Conservation (phyloP, 1,140 invertebrate genomes). For the Listronotus bonariensis region DNA sequence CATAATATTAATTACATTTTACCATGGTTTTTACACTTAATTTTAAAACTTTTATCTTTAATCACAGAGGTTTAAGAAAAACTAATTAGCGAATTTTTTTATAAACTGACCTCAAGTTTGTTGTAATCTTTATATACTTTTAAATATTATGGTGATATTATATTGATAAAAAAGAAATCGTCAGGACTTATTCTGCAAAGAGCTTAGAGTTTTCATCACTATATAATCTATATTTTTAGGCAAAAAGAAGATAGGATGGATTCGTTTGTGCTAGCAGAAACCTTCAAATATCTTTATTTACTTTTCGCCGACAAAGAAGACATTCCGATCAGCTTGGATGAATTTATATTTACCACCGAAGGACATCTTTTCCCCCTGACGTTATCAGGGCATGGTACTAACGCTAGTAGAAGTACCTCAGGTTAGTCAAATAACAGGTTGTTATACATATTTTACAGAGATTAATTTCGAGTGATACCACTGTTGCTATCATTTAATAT, state of each 20-base stretch:
- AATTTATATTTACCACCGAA: conserved; percentile 97
- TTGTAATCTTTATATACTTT: neutral
- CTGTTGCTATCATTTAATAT: no score
- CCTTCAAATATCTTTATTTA: conserved; percentile 96
- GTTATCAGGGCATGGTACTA: conserved; percentile 58
- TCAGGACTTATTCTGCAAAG: no score
- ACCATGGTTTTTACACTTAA: no score
- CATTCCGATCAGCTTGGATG: conserved; percentile 87
- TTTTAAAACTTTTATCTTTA: no score
- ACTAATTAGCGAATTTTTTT: no score
- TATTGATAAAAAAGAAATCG: no score
- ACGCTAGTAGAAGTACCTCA: conserved; percentile 19
- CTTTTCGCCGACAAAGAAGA: conserved; percentile 90
- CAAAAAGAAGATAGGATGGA: conserved; percentile 94
- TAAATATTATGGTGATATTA: neutral
- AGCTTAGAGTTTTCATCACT: no score
- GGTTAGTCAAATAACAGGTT: conserved; percentile 3
- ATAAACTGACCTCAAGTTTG: no score
- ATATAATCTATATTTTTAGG: conserved; percentile 62
- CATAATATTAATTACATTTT: no score
- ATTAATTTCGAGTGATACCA: no score
- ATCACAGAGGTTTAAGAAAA: no score
- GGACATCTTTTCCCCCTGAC: conserved; percentile 92
- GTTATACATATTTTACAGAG: no score
- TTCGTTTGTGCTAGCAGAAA: conserved; percentile 96